A percentile compares a stretch with the other conserved stretches of the same genome.
Conservation (phyloP, 2,888 invertebrate species). For the Diabrotica balteata region DNA sequence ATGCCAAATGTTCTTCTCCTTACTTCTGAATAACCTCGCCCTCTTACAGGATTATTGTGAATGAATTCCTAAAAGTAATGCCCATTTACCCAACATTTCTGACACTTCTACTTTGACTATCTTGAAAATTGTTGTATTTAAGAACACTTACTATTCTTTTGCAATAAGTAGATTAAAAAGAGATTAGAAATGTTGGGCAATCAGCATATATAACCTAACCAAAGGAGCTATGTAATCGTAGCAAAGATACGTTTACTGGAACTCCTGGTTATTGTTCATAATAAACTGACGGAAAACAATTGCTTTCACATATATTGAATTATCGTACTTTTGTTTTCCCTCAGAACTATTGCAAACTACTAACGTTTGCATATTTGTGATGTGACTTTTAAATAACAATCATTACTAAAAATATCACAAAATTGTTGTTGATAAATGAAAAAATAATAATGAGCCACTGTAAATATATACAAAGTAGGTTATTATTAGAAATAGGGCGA, state of each 20-base stretch:
- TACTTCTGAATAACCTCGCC: conserved; percentile 59
- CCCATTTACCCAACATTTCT: conserved; percentile 21
- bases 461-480: conserved; percentile 51
- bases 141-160: not conserved
- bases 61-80: conserved; percentile 59
- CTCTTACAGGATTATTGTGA: conserved; percentile 61
- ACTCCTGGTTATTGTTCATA: conserved; percentile 38
- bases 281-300: conserved; percentile 43
- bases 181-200: conserved; percentile 20
- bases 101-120: not conserved
- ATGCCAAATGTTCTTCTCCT: conserved; percentile 54
- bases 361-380: conserved; percentile 58
- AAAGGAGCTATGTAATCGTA: conserved; percentile 12
- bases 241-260: conserved; percentile 33
- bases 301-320: conserved; percentile 20
- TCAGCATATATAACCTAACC: conserved; percentile 22
- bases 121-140: conserved; percentile 9
- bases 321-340: conserved; percentile 38
- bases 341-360: conserved; percentile 54
- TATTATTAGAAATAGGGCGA: conserved; percentile 2
- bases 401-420: conserved; percentile 67
- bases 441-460: conserved; percentile 62
- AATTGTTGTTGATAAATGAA: conserved; percentile 65
- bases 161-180: conserved; percentile 3
- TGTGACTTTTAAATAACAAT: conserved; percentile 65